Base-by-base conservation (phyloP, 2,113 vertebrate species). In the Myiagra hebetior region DNA sequence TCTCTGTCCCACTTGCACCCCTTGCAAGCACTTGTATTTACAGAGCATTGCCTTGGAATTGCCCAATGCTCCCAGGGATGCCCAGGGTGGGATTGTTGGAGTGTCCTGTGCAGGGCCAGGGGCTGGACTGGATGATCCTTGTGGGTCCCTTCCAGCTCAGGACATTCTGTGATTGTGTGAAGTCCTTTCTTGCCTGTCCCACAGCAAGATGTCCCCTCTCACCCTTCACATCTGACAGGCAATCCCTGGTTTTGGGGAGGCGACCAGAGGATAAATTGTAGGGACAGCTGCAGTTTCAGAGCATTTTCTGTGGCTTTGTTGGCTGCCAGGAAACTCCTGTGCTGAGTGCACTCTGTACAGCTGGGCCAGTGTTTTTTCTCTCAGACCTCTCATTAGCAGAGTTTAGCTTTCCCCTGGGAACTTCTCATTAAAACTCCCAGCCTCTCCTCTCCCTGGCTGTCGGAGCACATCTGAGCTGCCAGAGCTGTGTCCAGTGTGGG, bases 341-440 rank as follows among this genome's bases (percentile, higher is more conserved):
- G 60, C 73, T 70, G 62, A 89, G 44, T 46, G 53, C 75, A 37
- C 60, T 91, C 79, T 33, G 0, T 52, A 14, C 42, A 22, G 41
- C 55, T 42, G 14, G 37, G 77, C 74, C 56, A n/a, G 57, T 39
- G 46, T n/a, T 59, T 56, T 65, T 80, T 52, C 20, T 24, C n/a
- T 78, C 88, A 88, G 85, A 23, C n/a, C 57, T 93, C 85, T 95
- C 85, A 87, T 93, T 89, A 91, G 46, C 24, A 69, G 37, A 82
- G 49, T 65, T 89, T 70, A 59, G 21, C 65, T 93, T 94, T 95
- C 82, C 62, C 85, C 53, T 68, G 78, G 75, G 91, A 93, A 76
- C 31, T 53, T 73, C 85, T 76, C 69, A 49, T 93, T 94, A 82
- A 73, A 89, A 14, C 70, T 75, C 15, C 0, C 69, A 87, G 52